phyloP scores from a whole-genome alignment of 2,888 invertebrate species.

The Eudasyphora cyanicolor region DNA sequence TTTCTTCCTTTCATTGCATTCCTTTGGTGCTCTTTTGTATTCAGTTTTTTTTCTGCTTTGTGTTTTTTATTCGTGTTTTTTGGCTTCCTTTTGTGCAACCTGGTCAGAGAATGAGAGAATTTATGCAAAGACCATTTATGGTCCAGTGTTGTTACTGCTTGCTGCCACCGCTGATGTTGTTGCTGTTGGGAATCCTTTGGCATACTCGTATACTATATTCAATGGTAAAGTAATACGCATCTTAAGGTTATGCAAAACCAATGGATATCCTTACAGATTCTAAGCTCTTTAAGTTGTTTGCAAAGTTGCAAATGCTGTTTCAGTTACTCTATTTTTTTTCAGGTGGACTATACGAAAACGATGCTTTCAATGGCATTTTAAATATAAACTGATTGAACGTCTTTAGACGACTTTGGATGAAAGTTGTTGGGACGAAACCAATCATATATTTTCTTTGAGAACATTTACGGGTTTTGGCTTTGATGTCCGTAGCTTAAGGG shows the following conservation, averaged over 20 bases:
- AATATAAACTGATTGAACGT: neutral
- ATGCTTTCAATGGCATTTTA: constrained; percentile 1
- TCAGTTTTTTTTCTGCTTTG: neutral
- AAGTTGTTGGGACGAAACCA: neutral
- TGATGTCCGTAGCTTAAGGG: too few species aligned
- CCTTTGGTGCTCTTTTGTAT: neutral
- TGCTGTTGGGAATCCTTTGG: neutral
- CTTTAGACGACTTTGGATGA: neutral
- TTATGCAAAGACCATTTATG: neutral
- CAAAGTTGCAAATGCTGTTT: neutral
- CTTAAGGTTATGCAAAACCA: constrained; percentile 16
- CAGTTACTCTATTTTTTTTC: neutral
- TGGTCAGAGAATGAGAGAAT: constrained; percentile 2
- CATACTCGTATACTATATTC: too few species aligned
- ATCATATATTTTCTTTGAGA: neutral
- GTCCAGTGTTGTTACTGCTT: too few species aligned
- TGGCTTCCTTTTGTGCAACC: neutral
- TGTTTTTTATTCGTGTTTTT: neutral
- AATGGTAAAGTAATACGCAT: neutral
- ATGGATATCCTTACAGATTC: neutral
- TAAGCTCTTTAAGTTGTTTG: neutral
- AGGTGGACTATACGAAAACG: neutral
- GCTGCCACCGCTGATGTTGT: neutral
- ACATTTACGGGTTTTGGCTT: neutral
- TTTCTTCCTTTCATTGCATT: neutral